Evolutionary conservation across 2,888 invertebrate species (phyloP).

Genomic region (Sinopyrophorus schimmeli): DNA sequence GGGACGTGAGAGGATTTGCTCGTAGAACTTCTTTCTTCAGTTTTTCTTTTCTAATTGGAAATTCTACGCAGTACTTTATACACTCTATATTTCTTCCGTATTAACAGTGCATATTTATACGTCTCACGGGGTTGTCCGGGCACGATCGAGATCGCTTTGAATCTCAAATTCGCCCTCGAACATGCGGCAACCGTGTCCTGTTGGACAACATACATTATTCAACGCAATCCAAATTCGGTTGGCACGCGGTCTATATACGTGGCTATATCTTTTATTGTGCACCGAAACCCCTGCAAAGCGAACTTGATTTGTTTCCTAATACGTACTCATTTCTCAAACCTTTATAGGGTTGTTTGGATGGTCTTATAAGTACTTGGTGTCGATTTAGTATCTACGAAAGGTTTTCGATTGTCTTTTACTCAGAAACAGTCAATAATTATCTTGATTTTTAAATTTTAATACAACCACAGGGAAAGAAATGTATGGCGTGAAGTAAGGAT

Average conservation of each 20-base stretch:
- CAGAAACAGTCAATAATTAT: no score
- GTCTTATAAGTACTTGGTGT: no score
- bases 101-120: constrained; percentile 31
- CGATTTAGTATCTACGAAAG: no score
- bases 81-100: constrained; percentile 32
- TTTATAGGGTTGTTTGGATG: not conserved
- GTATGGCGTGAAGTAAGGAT: no score
- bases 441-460: no score
- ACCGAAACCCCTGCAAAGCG: constrained; percentile 24
- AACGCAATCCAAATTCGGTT: constrained; percentile 30
- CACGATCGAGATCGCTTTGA: constrained; percentile 31
- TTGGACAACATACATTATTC: constrained; percentile 43
- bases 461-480: no score
- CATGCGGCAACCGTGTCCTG: constrained; percentile 34
- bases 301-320: constrained; percentile 28
- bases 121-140: constrained; percentile 18
- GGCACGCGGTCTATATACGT: constrained; percentile 21
- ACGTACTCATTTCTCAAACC: constrained; percentile 13
- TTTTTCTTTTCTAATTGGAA: constrained; percentile 25
- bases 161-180: constrained; percentile 36
- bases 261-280: constrained; percentile 28
- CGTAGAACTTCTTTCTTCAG: constrained; percentile 3
- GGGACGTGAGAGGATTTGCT: constrained; percentile 3
- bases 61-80: constrained; percentile 23
- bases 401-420: no score